Evolutionary conservation across 2,888 invertebrate genomes (phyloP), one percentile per base, ranked within the genome.

Genomic region (Drosophila mimetica): DNA sequence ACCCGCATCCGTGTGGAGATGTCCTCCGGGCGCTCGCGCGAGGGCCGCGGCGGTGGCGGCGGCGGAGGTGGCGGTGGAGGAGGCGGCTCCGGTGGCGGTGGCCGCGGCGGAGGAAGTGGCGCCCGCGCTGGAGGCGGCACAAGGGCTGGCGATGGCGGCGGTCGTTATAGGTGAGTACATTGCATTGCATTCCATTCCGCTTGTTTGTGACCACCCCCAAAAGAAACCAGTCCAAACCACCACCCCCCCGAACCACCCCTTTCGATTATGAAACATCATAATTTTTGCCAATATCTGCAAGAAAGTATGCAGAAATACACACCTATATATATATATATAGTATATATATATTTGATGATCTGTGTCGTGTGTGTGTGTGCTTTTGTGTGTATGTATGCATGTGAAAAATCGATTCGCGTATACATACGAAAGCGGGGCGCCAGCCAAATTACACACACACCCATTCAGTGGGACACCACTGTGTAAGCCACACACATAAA

Each of bases 1-100:
- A 96, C 96, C 28, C 94, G 97, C 88, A 96, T 97, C 54, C 94
- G 97, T 71, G 97, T 97, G 14, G 97, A 98, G 93, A 97, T 97
- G 97, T 97, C 97, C 0, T 97, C 96, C 74, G 97, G 97, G 0
- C 94, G 96, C 80, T 96, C 96, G 52, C 93, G 96, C 53, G 94
- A 94, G 79, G 96, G 95, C 59, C 95, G 95, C 74, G 94, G 94
- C 63, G 91, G 93, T 34, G 90, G 91, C 1, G 89, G 89, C 6
- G 89, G 91, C 4, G 88, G 82, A 0, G 87, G 89, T 0, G 85
- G 42, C 1, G 80, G 87, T 0, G 84, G 86, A 6, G 77, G 82
- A 18, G 79, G 87, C 5, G 88, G 91, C 13, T 44, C 42, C 3
- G 89, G 91, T 9, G 89, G 90, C 8, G 89, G 87, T 1, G 86